Evolutionary conservation across 2,113 vertebrate species (phyloP).

Genomic region (Seriola rivoliana): DNA sequence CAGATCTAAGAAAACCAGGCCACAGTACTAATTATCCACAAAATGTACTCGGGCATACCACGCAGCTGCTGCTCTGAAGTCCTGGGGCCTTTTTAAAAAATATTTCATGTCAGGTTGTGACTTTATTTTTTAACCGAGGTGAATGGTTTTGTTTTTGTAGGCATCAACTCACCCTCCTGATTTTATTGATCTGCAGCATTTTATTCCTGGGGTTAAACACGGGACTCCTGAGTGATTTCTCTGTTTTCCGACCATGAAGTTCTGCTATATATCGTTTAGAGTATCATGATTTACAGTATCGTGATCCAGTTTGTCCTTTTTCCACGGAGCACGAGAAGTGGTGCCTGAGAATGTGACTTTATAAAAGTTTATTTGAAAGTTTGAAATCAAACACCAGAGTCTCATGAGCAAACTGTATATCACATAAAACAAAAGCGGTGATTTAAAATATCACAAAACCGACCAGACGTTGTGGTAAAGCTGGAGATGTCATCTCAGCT

Average conservation of each 20-base stretch:
- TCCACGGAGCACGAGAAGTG: background rate
- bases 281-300: background rate
- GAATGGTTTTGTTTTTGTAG: background rate
- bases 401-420: background rate
- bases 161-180: background rate
- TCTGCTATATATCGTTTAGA: background rate
- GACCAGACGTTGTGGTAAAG: slow-evolving; percentile 48
- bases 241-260: background rate
- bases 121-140: background rate
- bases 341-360: background rate
- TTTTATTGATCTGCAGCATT: slow-evolving; percentile 2
- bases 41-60: background rate
- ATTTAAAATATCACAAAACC: slow-evolving; percentile 31
- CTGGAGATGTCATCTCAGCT: slow-evolving; percentile 32
- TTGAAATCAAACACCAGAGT: slow-evolving; percentile 20
- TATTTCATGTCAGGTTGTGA: background rate
- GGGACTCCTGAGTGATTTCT: background rate
- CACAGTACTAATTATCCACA: background rate
- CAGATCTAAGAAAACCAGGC: background rate
- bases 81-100: too few species aligned
- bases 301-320: slow-evolving; percentile 6
- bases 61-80: slow-evolving; percentile 6
- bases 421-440: slow-evolving; percentile 31
- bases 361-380: slow-evolving; percentile 11
- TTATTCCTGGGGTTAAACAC: background rate